These are phyloP conservation scores for Rhagophthalmus giganteus DNA, from an alignment of 2,888 invertebrate genomes.

Conservation along the genomic window DNA sequence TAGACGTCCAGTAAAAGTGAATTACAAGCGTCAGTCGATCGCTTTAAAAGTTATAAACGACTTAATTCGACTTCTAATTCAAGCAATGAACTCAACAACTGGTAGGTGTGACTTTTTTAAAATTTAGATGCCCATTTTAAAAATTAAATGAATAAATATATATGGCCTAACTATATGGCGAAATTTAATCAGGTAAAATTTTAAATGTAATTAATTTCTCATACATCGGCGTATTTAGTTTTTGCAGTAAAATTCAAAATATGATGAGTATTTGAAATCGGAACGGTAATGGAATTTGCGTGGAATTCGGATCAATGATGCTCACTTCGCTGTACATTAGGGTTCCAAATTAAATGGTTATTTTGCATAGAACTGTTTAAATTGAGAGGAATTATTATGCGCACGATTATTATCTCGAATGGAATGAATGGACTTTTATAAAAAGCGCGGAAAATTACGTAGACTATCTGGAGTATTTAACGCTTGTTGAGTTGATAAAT, in stretches of 20 bases:
- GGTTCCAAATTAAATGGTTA: conserved; percentile 29
- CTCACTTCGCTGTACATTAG: conserved; percentile 31
- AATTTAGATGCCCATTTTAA: no score
- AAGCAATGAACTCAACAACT: no score
- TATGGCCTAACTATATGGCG: background rate
- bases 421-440: conserved; percentile 14
- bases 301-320: conserved; percentile 31
- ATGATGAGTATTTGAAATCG: conserved; percentile 32
- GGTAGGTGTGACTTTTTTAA: no score
- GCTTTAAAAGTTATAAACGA: no score
- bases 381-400: conserved; percentile 29
- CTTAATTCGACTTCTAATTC: no score
- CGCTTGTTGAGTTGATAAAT: conserved; percentile 4
- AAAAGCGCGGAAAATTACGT: conserved; percentile 12
- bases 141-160: no score
- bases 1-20: no score
- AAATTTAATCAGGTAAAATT: conserved; percentile 13
- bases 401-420: conserved; percentile 16
- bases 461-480: conserved; percentile 11
- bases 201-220: conserved; percentile 26
- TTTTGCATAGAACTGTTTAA: conserved; percentile 31
- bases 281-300: conserved; percentile 31
- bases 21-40: no score
- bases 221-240: conserved; percentile 28
- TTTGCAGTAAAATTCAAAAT: conserved; percentile 27